Percentiles rank a stretch among this genome's conserved stretches.
phyloP scores from a whole-genome alignment of 2,888 invertebrate species.

The Hedychridium roseum region DNA sequence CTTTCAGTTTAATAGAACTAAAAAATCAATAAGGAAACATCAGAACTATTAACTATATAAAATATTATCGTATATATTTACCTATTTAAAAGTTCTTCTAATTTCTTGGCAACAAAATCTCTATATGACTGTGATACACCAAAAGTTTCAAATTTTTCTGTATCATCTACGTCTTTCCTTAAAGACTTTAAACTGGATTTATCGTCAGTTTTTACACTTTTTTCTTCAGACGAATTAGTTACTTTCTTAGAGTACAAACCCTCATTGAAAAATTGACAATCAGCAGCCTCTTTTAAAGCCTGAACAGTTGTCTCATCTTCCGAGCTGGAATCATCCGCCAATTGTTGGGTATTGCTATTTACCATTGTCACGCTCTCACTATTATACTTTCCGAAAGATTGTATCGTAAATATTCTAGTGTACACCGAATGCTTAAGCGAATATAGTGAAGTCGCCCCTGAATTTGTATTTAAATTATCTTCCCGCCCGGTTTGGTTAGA shows the following conservation, averaged over 20 bases:
- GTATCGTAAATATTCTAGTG: too few species aligned
- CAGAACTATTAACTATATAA: slow-evolving; percentile 2
- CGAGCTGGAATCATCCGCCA: too few species aligned
- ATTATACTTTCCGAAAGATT: too few species aligned
- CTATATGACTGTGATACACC: slow-evolving; percentile 44
- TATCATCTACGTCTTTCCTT: slow-evolving; percentile 18
- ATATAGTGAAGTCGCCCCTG: too few species aligned
- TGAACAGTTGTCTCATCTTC: slow-evolving; percentile 44
- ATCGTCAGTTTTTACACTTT: not conserved
- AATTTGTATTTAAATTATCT: too few species aligned
- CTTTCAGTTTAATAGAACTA: slow-evolving; percentile 45
- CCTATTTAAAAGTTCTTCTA: slow-evolving; percentile 46
- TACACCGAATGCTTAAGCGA: too few species aligned
- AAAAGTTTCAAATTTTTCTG: slow-evolving; percentile 39
- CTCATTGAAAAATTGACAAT: slow-evolving; percentile 44
- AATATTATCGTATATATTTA: slow-evolving; percentile 21
- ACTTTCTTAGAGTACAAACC: slow-evolving; percentile 24
- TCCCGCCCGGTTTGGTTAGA: too few species aligned
- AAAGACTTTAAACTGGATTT: slow-evolving; percentile 18
- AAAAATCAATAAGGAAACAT: slow-evolving; percentile 13
- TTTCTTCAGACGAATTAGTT: slow-evolving; percentile 7
- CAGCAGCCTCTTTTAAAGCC: slow-evolving; percentile 48
- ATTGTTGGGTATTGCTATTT: too few species aligned
- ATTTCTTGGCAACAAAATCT: slow-evolving; percentile 47
- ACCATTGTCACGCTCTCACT: too few species aligned